Percentiles rank a stretch among this genome's conserved stretches.
Conservation (phyloP, 2,888 invertebrate species). For the Magallana nippona region DNA sequence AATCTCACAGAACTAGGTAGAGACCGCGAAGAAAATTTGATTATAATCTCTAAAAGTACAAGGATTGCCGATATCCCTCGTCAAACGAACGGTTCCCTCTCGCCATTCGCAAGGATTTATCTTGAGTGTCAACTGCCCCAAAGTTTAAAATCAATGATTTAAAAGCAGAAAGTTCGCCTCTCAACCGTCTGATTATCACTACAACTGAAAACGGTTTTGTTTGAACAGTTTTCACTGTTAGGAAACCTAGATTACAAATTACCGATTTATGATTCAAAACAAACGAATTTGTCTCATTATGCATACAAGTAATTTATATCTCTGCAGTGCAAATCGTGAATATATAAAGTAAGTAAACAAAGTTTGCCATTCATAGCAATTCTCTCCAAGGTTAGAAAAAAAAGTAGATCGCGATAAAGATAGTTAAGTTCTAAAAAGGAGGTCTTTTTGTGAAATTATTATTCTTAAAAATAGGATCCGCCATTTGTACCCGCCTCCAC, state of each 20-base stretch:
- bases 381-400: constrained; percentile 30
- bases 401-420: constrained; percentile 3
- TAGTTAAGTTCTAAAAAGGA: background rate
- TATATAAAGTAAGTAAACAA: constrained; percentile 18
- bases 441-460: background rate
- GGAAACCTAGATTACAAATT: constrained; percentile 29
- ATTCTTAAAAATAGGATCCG: constrained; percentile 20
- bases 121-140: constrained; percentile 29
- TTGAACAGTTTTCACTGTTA: constrained; percentile 19
- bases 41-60: constrained; percentile 28
- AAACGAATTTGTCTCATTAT: constrained; percentile 29
- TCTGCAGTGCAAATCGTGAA: constrained; percentile 26
- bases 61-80: constrained; percentile 13
- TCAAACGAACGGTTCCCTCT: constrained; percentile 14
- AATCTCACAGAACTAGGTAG: background rate
- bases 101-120: constrained; percentile 26
- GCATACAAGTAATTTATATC: constrained; percentile 31
- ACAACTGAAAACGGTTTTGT: background rate
- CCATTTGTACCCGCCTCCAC: background rate
- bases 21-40: constrained; percentile 29
- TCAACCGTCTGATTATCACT: constrained; percentile 19
- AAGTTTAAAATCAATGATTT: constrained; percentile 32
- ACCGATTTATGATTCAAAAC: constrained; percentile 33
- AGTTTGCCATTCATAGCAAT: constrained; percentile 19
- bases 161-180: constrained; percentile 29